These are phyloP conservation scores for Coelogynopora nodosa DNA, from an alignment of 2,888 invertebrate species.

Conservation along the genomic window DNA sequence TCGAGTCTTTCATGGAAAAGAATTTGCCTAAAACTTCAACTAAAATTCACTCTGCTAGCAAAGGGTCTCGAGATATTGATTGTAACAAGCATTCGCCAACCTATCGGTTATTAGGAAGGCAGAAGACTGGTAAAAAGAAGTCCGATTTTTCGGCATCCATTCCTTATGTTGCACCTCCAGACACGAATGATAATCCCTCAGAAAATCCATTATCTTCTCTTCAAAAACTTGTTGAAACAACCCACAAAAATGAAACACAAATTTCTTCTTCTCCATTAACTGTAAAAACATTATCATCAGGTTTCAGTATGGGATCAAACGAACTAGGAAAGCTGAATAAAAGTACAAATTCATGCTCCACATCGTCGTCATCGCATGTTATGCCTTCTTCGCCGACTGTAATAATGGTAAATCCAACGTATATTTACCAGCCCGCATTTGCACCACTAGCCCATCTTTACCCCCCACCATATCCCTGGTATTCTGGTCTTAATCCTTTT, in stretches of 20 bases:
- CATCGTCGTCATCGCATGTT: background rate
- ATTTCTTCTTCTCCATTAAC: background rate
- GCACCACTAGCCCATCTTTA: background rate
- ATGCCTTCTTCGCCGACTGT: background rate
- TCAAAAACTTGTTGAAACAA: slow-evolving; percentile 91
- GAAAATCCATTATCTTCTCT: slow-evolving; percentile 83
- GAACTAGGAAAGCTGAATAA: background rate
- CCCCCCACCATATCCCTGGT: background rate
- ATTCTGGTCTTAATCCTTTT: background rate
- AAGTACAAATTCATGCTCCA: background rate
- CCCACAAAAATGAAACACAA: slow-evolving; percentile 56
- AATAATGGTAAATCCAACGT: background rate
- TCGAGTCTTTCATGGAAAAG: slow-evolving; percentile 42
- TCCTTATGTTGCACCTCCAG: slow-evolving; percentile 45
- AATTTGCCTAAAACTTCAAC: slow-evolving; percentile 37
- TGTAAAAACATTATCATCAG: background rate
- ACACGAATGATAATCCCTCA: slow-evolving; percentile 60
- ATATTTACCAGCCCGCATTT: background rate
- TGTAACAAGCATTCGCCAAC: background rate
- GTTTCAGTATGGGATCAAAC: background rate
- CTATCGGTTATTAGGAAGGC: background rate
- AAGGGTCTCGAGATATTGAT: background rate
- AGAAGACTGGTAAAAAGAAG: background rate
- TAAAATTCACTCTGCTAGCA: background rate
- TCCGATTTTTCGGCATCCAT: background rate